phyloP scores from a whole-genome alignment of 2,797 vertebrate genomes.

The Tapera naevia region DNA sequence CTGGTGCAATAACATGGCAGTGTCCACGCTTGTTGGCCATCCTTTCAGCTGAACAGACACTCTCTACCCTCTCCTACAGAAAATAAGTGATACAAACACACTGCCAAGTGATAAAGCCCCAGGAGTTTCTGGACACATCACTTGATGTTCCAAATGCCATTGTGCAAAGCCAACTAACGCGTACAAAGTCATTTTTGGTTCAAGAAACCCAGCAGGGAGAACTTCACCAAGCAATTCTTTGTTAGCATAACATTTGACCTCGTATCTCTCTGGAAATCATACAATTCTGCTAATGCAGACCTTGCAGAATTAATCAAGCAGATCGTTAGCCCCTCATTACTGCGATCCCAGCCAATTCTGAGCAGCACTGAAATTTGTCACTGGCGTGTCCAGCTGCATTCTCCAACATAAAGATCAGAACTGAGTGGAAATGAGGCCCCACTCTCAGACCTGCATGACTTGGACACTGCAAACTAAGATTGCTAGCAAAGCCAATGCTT shows the following conservation, averaged over 20 bases:
- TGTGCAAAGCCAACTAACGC: slow-evolving; percentile 42
- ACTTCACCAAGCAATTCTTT: slow-evolving; percentile 66
- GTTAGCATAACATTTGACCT: slow-evolving; percentile 78
- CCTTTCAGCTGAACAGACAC: background rate
- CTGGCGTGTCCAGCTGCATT: slow-evolving; percentile 73
- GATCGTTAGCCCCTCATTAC: slow-evolving; percentile 72
- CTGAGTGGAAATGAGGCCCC: slow-evolving; percentile 68
- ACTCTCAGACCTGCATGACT: slow-evolving; percentile 51
- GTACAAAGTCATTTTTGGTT: slow-evolving; percentile 40
- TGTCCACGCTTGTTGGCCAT: fast-evolving
- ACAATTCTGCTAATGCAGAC: slow-evolving; percentile 76
- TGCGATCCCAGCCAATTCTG: slow-evolving; percentile 73
- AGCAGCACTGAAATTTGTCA: slow-evolving; percentile 79
- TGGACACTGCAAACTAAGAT: background rate
- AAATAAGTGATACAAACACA: background rate
- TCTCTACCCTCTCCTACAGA: background rate
- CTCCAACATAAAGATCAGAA: slow-evolving; percentile 78
- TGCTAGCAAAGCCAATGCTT: slow-evolving; percentile 1
- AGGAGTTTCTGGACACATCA: background rate
- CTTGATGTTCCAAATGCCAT: slow-evolving; percentile 54
- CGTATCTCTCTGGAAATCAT: slow-evolving; percentile 78
- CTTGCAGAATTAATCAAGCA: slow-evolving; percentile 80
- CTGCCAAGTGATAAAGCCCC: background rate
- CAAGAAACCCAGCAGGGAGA: slow-evolving; percentile 70
- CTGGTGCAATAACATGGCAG: background rate